Conservation (phyloP, 2,888 invertebrate genomes). For the Monochamus alternatus region DNA sequence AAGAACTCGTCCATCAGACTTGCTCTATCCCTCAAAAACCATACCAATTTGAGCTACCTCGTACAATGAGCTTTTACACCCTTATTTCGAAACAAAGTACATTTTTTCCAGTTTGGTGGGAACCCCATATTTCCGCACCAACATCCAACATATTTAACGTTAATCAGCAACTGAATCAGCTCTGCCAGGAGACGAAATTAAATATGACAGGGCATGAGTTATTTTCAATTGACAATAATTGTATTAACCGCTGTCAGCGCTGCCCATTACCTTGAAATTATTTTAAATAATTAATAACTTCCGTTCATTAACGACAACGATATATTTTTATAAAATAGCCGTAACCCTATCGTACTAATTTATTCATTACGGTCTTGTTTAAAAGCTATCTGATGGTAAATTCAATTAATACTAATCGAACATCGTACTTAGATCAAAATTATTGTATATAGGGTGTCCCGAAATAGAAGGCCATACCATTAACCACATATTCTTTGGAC, state of each 20-base stretch:
- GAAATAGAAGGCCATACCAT: no score
- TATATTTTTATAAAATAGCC: conserved; percentile 19
- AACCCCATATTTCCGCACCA: not conserved
- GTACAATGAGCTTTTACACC: no score
- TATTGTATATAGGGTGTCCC: no score
- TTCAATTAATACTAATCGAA: conserved; percentile 9
- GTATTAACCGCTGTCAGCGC: not conserved
- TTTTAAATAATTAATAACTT: conserved; percentile 30
- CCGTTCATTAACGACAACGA: conserved; percentile 12
- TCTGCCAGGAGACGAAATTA: conserved; percentile 15
- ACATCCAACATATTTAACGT: not conserved
- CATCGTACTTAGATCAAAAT: not conserved
- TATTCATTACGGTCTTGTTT: conserved; percentile 11
- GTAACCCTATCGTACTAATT: conserved; percentile 19
- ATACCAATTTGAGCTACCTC: no score
- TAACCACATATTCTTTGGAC: no score
- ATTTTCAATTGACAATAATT: conserved; percentile 24
- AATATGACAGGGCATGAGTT: conserved; percentile 10
- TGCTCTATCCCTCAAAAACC: no score
- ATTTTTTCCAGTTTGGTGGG: not conserved
- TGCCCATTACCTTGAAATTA: conserved; percentile 17
- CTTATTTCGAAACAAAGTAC: no score
- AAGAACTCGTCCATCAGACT: no score
- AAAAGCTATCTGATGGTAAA: conserved; percentile 23
- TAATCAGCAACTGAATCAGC: conserved; percentile 1